Conservation (phyloP, 1,140 invertebrate genomes). For the Melipona quadrifasciata region DNA sequence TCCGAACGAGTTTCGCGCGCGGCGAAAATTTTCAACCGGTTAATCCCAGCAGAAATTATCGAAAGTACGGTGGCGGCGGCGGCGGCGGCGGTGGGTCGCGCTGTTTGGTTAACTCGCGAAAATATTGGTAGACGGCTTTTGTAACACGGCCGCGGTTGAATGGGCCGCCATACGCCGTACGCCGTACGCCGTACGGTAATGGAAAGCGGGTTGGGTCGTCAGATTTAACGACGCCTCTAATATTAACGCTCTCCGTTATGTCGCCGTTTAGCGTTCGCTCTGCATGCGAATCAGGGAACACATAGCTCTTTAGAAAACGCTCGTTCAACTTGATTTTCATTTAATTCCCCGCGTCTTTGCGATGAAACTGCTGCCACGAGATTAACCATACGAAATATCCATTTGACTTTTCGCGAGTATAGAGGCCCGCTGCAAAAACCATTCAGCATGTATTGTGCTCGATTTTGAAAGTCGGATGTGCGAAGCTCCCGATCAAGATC, state of each 20-base stretch:
- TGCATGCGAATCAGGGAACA: background rate
- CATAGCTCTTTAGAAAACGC: background rate
- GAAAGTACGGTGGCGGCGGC: background rate
- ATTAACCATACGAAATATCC: no score
- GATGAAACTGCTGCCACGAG: no score
- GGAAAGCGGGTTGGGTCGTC: background rate
- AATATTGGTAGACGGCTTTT: background rate
- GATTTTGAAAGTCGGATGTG: no score
- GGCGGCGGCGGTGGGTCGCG: background rate
- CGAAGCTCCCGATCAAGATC: no score
- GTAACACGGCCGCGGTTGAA: background rate
- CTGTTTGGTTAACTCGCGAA: background rate
- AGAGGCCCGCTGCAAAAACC: no score
- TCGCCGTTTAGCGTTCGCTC: background rate
- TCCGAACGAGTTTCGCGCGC: background rate
- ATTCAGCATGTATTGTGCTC: no score
- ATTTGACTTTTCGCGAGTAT: no score
- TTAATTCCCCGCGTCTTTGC: no score
- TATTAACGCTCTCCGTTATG: background rate
- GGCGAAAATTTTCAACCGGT: background rate
- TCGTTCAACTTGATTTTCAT: background rate
- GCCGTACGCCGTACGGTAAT: background rate
- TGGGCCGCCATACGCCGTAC: background rate
- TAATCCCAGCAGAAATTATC: conserved; percentile 8
- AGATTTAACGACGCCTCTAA: background rate